A percentile compares a stretch with the other conserved stretches of the same genome.
These are phyloP conservation scores for Lithobates sylvaticus DNA, from an alignment of 2,797 vertebrate genomes.

Conservation along the genomic window DNA sequence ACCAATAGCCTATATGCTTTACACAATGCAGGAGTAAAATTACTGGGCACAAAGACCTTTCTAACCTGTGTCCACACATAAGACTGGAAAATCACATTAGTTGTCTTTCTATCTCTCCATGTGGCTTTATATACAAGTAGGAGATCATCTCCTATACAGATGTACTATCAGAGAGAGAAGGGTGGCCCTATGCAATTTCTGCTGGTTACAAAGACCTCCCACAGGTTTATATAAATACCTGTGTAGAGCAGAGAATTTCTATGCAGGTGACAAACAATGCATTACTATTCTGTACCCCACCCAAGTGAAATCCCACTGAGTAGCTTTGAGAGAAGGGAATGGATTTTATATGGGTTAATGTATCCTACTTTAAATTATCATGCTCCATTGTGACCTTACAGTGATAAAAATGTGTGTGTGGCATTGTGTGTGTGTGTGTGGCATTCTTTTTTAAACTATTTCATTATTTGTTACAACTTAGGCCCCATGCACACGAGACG, in stretches of 20 bases:
- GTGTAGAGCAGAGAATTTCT: not conserved
- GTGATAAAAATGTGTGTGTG: too few relatives aligned
- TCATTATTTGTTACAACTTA: too few relatives aligned
- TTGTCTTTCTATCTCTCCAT: not conserved
- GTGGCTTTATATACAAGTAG: not conserved
- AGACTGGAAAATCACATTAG: not conserved
- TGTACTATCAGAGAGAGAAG: not conserved
- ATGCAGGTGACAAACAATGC: not conserved
- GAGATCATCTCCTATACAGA: not conserved
- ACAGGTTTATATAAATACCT: not conserved
- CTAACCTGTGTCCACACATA: too few relatives aligned
- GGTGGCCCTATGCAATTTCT: not conserved
- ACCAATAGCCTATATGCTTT: too few relatives aligned
- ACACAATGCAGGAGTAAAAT: too few relatives aligned
- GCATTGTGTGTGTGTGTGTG: too few relatives aligned
- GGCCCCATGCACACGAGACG: too few relatives aligned
- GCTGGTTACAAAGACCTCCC: not conserved
- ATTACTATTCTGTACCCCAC: not conserved
- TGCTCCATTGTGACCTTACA: too few relatives aligned
- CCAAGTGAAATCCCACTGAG: not conserved
- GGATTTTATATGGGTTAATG: not conserved
- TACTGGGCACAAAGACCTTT: too few relatives aligned
- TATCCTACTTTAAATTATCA: too few relatives aligned
- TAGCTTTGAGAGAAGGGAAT: not conserved
- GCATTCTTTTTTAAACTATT: too few relatives aligned